A percentile compares a stretch with the other conserved stretches of the same genome.
These are phyloP conservation scores for Noctua pronuba DNA, from an alignment of 2,888 invertebrate genomes.

Conservation along the genomic window DNA sequence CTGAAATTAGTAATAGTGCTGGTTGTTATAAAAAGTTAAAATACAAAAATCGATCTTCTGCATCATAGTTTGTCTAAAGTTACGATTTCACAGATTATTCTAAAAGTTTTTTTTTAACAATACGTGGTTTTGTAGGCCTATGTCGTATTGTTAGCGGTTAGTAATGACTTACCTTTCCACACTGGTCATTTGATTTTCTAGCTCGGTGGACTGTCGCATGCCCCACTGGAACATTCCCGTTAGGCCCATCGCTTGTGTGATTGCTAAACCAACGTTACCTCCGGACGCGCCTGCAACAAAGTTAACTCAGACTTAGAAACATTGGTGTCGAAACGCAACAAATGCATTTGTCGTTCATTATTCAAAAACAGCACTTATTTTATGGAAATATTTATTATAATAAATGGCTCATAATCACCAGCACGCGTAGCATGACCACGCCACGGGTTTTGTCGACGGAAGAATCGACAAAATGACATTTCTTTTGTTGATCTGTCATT, in stretches of 20 bases:
- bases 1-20: too few species aligned
- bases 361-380: neutral
- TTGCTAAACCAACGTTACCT: conserved; percentile 94
- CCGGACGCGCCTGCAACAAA: conserved; percentile 88
- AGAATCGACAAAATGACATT: too few species aligned
- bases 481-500: too few species aligned
- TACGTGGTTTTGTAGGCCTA: neutral
- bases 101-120: too few species aligned
- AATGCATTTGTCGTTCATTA: neutral
- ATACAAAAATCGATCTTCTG: too few species aligned
- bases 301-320: neutral
- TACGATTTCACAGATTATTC: too few species aligned
- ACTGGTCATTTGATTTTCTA: conserved; percentile 96
- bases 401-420: neutral
- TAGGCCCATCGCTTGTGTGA: conserved; percentile 95
- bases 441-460: too few species aligned
- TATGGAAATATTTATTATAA: neutral
- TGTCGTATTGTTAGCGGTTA: neutral
- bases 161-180: conserved; percentile 92
- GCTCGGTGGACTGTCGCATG: conserved; percentile 97
- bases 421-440: too few species aligned
- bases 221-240: conserved; percentile 97
- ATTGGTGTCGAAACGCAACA: neutral
- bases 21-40: too few species aligned
- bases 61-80: too few species aligned